phyloP scores from a whole-genome alignment of 2,113 vertebrate genomes.

The Hemiscyllium ocellatum region DNA sequence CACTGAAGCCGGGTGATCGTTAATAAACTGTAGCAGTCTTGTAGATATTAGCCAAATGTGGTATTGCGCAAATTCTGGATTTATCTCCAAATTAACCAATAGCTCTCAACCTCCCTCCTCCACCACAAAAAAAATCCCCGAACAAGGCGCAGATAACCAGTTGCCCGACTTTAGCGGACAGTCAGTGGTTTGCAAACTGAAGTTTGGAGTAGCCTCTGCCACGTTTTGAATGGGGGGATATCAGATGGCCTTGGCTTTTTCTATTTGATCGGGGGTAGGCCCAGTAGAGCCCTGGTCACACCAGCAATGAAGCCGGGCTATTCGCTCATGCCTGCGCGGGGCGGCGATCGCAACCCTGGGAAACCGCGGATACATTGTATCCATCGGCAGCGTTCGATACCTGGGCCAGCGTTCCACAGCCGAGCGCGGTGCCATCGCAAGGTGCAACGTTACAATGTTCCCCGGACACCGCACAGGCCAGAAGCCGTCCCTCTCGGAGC shows the following conservation, averaged over 20 bases:
- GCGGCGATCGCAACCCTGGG: not conserved
- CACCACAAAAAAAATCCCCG: too few relatives aligned
- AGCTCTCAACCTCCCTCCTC: not conserved
- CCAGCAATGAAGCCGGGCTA: not conserved
- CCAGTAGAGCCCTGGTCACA: not conserved
- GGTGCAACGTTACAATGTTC: not conserved
- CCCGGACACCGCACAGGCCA: not conserved
- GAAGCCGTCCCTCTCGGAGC: not conserved
- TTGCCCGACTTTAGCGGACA: not conserved
- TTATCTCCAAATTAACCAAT: not conserved
- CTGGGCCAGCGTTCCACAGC: not conserved
- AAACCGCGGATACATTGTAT: not conserved
- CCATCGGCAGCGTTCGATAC: not conserved
- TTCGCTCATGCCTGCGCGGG: not conserved
- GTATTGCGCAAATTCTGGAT: not conserved
- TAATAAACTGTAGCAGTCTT: not conserved
- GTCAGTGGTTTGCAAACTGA: not conserved
- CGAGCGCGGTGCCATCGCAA: constrained; percentile 13
- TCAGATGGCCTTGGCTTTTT: not conserved
- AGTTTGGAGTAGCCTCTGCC: not conserved
- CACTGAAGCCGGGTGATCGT: not conserved
- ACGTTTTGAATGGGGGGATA: not conserved
- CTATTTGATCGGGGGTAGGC: not conserved
- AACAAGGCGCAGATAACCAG: not conserved
- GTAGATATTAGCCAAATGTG: not conserved